These are phyloP conservation scores for Cladorhizidae sp. DNA, from an alignment of 37 sponge, comb jelly and placozoan genomes.

Conservation along the genomic window DNA sequence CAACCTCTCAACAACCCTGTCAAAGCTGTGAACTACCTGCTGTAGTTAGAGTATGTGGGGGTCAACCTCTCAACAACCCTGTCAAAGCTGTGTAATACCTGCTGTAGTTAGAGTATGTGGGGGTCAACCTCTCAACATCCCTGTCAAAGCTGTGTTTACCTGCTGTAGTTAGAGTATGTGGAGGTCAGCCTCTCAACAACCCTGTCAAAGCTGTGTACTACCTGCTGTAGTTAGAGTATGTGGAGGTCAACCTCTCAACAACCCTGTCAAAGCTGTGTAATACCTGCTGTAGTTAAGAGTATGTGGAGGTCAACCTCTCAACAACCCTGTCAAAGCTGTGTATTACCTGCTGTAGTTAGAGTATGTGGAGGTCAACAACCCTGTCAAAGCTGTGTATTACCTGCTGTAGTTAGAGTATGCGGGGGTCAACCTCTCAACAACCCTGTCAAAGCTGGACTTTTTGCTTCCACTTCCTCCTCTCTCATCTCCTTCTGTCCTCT, in stretches of 20 bases:
- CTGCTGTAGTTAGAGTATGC: constrained; percentile 39
- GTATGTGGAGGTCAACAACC: too few relatives aligned
- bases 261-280: too few relatives aligned
- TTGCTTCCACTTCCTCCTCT: not conserved
- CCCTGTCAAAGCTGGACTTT: constrained; percentile 41
- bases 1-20: constrained; percentile 46
- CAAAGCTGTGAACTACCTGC: not conserved
- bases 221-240: not conserved
- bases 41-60: not conserved
- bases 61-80: not conserved
- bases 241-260: not conserved
- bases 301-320: not conserved
- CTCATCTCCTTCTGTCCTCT: too few relatives aligned
- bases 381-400: constrained; percentile 3
- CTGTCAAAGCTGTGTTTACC: not conserved
- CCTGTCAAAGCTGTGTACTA: too few relatives aligned
- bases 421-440: constrained; percentile 46
- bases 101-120: not conserved
- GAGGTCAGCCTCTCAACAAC: too few relatives aligned
- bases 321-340: not conserved
- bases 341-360: not conserved
- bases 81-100: too few relatives aligned
- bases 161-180: too few relatives aligned
- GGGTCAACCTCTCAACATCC: not conserved
- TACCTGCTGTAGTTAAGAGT: not conserved